A percentile compares a stretch with the other conserved stretches of the same genome.
Conservation (phyloP, 2,797 vertebrate species). For the Etheostoma nigrum region DNA sequence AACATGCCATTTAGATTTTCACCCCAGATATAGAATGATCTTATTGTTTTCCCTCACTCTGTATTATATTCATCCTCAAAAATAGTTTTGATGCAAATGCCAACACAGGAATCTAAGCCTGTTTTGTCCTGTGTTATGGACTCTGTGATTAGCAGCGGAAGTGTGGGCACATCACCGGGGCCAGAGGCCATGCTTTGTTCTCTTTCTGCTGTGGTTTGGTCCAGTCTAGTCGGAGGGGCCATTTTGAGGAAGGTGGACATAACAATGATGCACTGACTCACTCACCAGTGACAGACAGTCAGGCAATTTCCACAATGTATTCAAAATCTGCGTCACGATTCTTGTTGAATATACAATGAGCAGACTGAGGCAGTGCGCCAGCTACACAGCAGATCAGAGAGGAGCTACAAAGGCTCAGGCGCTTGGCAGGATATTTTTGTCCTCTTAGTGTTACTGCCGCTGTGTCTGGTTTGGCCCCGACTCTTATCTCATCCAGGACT, state of each 20-base stretch:
- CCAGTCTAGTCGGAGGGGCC: constrained; percentile 49
- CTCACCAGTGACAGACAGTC: constrained; percentile 37
- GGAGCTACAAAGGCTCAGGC: constrained; percentile 35
- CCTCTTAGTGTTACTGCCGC: constrained; percentile 10
- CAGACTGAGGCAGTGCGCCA: constrained; percentile 17
- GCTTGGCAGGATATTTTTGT: constrained; percentile 42
- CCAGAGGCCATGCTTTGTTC: constrained; percentile 74
- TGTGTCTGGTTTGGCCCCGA: constrained; percentile 18
- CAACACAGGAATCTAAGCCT: constrained; percentile 13
- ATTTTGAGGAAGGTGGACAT: constrained; percentile 50
- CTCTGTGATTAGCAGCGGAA: constrained; percentile 53
- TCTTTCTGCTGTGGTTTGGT: constrained; percentile 44
- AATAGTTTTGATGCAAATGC: constrained; percentile 48
- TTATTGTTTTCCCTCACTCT: constrained; percentile 25
- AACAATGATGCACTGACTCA: constrained; percentile 65
- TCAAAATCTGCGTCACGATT: constrained; percentile 50
- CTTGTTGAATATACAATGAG: constrained; percentile 31
- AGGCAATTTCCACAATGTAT: constrained; percentile 41
- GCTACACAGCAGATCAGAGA: constrained; percentile 11
- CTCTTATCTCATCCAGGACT: constrained; percentile 40
- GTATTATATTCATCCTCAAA: constrained; percentile 18
- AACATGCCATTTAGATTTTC: constrained; percentile 23
- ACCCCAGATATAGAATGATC: background rate
- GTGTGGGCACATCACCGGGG: constrained; percentile 63
- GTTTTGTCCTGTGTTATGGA: constrained; percentile 36